phyloP scores from a whole-genome alignment of 2,113 vertebrate genomes.

The Caretta caretta region DNA sequence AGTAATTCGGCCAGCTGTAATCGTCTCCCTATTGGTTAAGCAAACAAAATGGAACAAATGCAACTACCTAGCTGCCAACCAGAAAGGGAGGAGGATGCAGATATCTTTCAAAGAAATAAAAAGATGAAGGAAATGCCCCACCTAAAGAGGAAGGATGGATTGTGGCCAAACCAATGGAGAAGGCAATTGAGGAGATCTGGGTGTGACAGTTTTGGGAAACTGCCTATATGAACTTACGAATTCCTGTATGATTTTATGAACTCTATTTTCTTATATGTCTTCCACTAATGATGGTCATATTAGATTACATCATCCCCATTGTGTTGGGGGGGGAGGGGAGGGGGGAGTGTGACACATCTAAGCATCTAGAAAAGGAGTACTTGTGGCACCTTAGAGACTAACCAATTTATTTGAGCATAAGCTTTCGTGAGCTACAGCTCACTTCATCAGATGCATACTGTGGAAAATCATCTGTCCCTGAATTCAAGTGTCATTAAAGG shows the following conservation, averaged over 20 bases:
- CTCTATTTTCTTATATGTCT: background rate
- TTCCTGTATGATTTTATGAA: background rate
- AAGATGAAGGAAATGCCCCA: background rate
- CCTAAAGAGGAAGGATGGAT: background rate
- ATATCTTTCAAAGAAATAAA: background rate
- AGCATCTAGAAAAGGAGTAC: background rate
- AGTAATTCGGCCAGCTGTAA: background rate
- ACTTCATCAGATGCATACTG: no score
- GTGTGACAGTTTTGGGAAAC: background rate
- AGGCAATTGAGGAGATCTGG: background rate
- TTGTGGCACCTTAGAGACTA: no score
- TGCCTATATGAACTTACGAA: background rate
- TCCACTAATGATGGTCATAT: background rate
- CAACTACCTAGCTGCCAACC: background rate
- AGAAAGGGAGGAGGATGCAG: no score
- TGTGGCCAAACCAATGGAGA: background rate
- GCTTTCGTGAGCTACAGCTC: no score
- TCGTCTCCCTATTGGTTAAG: background rate
- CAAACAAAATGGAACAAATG: background rate
- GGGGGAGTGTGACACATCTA: background rate
- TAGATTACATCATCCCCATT: background rate
- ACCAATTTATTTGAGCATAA: no score
- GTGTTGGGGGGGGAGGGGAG: background rate
- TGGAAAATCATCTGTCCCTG: background rate
- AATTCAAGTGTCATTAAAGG: background rate